Base-by-base conservation (phyloP, 2,888 invertebrate species). In the Drosophila buzzatii region DNA sequence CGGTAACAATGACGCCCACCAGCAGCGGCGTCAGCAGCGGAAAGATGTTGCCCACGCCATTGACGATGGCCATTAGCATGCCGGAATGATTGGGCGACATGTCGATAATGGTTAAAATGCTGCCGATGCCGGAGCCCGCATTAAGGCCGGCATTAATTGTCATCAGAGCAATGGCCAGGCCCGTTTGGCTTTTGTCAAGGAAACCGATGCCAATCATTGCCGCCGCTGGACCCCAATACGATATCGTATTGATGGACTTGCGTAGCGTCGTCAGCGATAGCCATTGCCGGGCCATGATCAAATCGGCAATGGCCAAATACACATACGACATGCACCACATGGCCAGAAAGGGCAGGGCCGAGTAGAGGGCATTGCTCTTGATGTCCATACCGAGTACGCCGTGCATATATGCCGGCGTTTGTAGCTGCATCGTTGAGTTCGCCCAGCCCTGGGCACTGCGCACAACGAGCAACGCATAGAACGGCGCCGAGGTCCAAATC, bases 371-470 rank as follows among this genome's bases (percentile, higher is more conserved):
- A 73, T 94, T 94, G 91, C 93, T 89, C 90, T 94, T 94, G 14
- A 96, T 95, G 56, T 96, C 93, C 76, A 95, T 95, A 47, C 94
- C 93, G 0, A 96, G 92, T 0, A 95, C 94, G 58, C 94, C 93
- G 59, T 94, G 94, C 93, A 96, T 94, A 85, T 96, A 96, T 0
- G 94, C 94, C 0, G 96, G 96, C 77, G 95, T 95, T 89, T 96
- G 95, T 0, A 95, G 95, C 75, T 96, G 93, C 37, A 96, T 92
- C 0, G 95, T 96, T 94, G 95, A 95, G 89, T 95, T 96, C 4
- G 96, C 96, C 96, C 96, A 96, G 81, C 95, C 95, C 81, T 95
- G 95, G 1, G 95, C 94, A 65, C 94, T 93, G 86, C 95, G 95
- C 0, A 94, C 0, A 0, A 95, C 89, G 2, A 94, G 88, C 16